Evolutionary conservation across 2,113 vertebrate genomes (phyloP).

Genomic region (Parotia lawesii): DNA sequence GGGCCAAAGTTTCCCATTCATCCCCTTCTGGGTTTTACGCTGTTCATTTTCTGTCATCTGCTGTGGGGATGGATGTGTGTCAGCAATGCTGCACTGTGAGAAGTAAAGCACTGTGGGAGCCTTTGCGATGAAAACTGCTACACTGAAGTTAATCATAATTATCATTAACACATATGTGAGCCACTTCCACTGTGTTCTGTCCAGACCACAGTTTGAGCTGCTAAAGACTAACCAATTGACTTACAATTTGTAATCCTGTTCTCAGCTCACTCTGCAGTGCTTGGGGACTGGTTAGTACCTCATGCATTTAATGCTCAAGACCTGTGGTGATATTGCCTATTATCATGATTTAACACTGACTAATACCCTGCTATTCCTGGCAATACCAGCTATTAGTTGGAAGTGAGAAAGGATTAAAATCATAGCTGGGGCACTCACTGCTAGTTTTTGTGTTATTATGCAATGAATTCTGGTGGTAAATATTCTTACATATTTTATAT

Average conservation of each 20-base stretch:
- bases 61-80: not conserved
- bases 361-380: not conserved
- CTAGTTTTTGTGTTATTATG: not conserved
- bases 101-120: not conserved
- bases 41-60: not conserved
- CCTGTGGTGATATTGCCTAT: not conserved
- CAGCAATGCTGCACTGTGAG: not conserved
- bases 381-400: not conserved
- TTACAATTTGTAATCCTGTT: slow-evolving; percentile 8
- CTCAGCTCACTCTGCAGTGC: not conserved
- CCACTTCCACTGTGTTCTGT: not conserved
- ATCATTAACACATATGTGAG: not conserved
- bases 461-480: not conserved
- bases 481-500: not conserved
- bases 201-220: not conserved
- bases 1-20: not conserved
- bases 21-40: not conserved
- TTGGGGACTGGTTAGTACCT: slow-evolving; percentile 14
- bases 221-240: slow-evolving; percentile 2
- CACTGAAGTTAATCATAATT: not conserved
- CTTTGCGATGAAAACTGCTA: not conserved
- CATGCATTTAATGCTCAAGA: not conserved
- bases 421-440: not conserved
- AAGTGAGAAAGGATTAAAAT: not conserved
- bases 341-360: slow-evolving; percentile 17